Percentiles rank a stretch among this genome's conserved stretches.
phyloP scores from a whole-genome alignment of 2,888 invertebrate species.

The Drosophila gaucha region DNA sequence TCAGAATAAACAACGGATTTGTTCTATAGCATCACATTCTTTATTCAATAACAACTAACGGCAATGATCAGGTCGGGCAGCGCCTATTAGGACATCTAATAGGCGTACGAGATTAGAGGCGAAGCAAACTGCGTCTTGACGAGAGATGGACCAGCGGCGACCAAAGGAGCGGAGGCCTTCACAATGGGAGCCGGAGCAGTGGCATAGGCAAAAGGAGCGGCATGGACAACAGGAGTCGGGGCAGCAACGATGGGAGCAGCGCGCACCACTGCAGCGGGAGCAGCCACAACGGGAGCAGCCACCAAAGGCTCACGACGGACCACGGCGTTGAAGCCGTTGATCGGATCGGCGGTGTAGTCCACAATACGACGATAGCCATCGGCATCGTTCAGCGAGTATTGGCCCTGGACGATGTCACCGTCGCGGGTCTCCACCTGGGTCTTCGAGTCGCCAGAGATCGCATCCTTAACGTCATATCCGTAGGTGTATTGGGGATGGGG shows the following conservation, averaged over 20 bases:
- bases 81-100: constrained; percentile 62
- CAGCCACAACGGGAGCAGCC: constrained; percentile 66
- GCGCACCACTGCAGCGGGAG: constrained; percentile 65
- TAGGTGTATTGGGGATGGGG: constrained; percentile 84
- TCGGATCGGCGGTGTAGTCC: constrained; percentile 84
- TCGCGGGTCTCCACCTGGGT: constrained; percentile 84
- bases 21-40: constrained; percentile 68
- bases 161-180: constrained; percentile 61
- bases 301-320: constrained; percentile 83
- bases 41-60: constrained; percentile 81
- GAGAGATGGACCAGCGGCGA: constrained; percentile 76
- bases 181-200: constrained; percentile 67
- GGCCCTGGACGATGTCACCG: constrained; percentile 84
- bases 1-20: neutral
- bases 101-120: constrained; percentile 82
- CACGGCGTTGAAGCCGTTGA: constrained; percentile 85
- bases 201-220: constrained; percentile 57
- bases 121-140: constrained; percentile 82
- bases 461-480: constrained; percentile 84
- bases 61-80: constrained; percentile 69
- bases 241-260: constrained; percentile 59
- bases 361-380: constrained; percentile 84
- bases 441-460: constrained; percentile 84
- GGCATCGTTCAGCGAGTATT: constrained; percentile 84
- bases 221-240: constrained; percentile 50